Percentiles rank a stretch among this genome's conserved stretches.
These are phyloP conservation scores for Mechanitis mazaeus DNA, from an alignment of 2,888 invertebrate species.

Conservation along the genomic window DNA sequence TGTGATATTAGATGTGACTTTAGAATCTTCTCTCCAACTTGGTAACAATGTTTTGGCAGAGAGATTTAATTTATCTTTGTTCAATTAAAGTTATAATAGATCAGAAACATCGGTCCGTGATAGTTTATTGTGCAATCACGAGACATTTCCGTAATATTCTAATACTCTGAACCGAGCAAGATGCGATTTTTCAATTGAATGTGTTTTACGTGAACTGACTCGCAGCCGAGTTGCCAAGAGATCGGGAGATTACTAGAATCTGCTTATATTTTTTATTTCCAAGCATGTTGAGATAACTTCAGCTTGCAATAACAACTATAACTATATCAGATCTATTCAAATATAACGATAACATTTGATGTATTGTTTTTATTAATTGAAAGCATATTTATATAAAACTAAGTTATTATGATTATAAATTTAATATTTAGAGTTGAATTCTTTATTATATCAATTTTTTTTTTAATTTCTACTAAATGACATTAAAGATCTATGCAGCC, in stretches of 20 bases:
- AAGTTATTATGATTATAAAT: too few relatives aligned
- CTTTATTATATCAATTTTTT: too few relatives aligned
- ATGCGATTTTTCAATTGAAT: slow-evolving; percentile 29
- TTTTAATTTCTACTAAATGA: too few relatives aligned
- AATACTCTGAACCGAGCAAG: slow-evolving; percentile 23
- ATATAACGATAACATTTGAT: too few relatives aligned
- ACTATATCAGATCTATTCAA: neutral
- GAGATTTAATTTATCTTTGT: too few relatives aligned
- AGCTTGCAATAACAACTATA: slow-evolving; percentile 8
- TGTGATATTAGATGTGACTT: too few relatives aligned
- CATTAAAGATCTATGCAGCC: too few relatives aligned
- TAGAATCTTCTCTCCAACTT: too few relatives aligned
- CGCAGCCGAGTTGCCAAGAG: slow-evolving; percentile 23
- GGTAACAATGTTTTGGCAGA: too few relatives aligned
- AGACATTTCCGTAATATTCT: slow-evolving; percentile 22
- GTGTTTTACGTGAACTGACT: slow-evolving; percentile 27
- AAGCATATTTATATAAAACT: too few relatives aligned
- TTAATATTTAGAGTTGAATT: too few relatives aligned
- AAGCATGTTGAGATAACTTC: slow-evolving; percentile 10
- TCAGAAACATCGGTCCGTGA: neutral
- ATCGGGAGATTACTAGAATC: slow-evolving; percentile 24
- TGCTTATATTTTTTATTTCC: slow-evolving; percentile 20
- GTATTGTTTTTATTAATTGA: too few relatives aligned
- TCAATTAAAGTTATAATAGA: neutral
- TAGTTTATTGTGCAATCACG: slow-evolving; percentile 16